phyloP scores from a whole-genome alignment of 2,797 vertebrate genomes.

The Anguilla pacifica region DNA sequence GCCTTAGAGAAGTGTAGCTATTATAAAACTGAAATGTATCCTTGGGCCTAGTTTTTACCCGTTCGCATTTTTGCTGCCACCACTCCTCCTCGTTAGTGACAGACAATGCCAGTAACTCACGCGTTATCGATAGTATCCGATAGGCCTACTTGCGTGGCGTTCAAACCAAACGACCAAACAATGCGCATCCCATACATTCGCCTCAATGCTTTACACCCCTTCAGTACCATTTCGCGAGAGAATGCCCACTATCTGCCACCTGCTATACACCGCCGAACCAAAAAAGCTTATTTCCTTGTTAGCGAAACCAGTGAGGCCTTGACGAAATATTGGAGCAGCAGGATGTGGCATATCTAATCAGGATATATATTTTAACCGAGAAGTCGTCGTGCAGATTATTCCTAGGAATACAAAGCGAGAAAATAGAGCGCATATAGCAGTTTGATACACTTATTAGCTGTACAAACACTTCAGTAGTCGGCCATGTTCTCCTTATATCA shows the following conservation, averaged over 20 bases:
- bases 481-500: background rate
- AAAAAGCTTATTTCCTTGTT: background rate
- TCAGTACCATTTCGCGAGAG: no score
- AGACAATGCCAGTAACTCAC: background rate
- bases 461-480: background rate
- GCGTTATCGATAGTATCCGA: background rate
- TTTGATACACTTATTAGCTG: background rate
- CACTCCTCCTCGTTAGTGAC: background rate
- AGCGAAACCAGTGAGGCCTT: background rate
- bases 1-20: background rate
- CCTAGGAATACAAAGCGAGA: background rate
- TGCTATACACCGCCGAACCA: background rate
- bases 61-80: background rate
- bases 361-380: background rate
- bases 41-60: slow-evolving; percentile 6
- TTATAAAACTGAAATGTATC: slow-evolving; percentile 5
- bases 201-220: no score
- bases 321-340: background rate
- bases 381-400: background rate
- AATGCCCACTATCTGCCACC: background rate
- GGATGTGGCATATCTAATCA: background rate
- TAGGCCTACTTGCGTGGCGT: background rate
- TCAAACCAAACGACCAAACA: background rate
- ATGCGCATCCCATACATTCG: background rate
- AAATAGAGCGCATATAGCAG: background rate